Evolutionary conservation across 2,888 invertebrate species (phyloP).

Genomic region (Pseudococcus longispinus): DNA sequence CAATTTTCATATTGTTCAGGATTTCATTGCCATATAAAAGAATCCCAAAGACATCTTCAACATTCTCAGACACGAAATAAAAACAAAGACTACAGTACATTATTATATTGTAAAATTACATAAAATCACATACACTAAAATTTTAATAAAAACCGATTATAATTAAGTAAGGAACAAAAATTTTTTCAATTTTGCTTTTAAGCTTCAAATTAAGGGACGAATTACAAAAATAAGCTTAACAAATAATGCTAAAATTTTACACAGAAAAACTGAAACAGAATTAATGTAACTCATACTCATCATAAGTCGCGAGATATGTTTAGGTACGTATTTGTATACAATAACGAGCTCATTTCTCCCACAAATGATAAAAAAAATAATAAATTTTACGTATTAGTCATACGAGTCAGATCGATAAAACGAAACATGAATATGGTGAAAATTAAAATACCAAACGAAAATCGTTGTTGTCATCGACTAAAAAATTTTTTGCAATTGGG

Average conservation of each 20-base stretch:
- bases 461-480: neutral
- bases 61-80: neutral
- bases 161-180: constrained; percentile 56
- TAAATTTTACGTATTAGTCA: neutral
- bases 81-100: constrained; percentile 1
- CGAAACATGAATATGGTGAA: neutral
- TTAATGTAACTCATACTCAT: neutral
- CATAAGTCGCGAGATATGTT: neutral
- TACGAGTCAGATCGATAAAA: neutral
- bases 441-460: neutral
- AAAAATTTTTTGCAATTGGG: neutral
- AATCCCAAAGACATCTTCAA: too few species aligned
- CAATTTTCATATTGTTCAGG: too few species aligned
- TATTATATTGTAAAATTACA: constrained; percentile 55
- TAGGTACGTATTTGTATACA: neutral
- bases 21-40: too few species aligned
- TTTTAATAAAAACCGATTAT: constrained; percentile 56
- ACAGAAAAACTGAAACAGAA: constrained; percentile 42
- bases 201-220: constrained; percentile 47
- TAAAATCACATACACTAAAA: constrained; percentile 55
- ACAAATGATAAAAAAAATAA: neutral
- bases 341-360: neutral
- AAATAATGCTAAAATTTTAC: constrained; percentile 44
- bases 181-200: constrained; percentile 50
- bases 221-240: constrained; percentile 34